Evolutionary conservation across 2,888 invertebrate genomes (phyloP).

Genomic region (Polydrusus pterygomalis): DNA sequence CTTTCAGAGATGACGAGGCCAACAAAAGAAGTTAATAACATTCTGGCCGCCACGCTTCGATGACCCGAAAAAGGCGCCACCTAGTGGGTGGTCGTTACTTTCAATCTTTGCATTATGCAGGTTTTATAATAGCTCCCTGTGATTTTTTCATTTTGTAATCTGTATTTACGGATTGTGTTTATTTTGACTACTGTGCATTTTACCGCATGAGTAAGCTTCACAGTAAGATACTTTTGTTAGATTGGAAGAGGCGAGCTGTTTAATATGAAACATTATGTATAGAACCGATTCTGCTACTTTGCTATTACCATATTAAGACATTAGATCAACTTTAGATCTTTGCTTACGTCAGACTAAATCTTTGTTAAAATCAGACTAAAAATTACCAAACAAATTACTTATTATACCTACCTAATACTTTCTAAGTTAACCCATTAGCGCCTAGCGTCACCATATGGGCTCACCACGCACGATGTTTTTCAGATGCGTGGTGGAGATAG

Average conservation of each 20-base stretch:
- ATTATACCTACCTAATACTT: no score
- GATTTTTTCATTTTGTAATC: conserved; percentile 28
- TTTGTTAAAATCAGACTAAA: no score
- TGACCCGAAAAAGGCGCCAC: conserved; percentile 54
- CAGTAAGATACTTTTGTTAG: conserved; percentile 47
- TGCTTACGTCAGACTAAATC: no score
- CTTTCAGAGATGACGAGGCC: conserved; percentile 61
- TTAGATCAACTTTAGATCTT: not conserved
- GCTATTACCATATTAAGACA: not conserved
- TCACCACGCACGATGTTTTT: no score
- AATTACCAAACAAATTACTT: no score
- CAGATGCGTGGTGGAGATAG: no score
- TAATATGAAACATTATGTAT: not conserved
- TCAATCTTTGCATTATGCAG: conserved; percentile 31
- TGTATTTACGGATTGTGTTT: conserved; percentile 43
- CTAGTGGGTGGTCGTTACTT: conserved; percentile 55
- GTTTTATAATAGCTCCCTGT: conserved; percentile 33
- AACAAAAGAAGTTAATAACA: conserved; percentile 66
- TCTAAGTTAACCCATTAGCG: no score
- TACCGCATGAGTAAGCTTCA: conserved; percentile 38
- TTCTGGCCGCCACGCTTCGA: conserved; percentile 56
- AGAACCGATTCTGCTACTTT: not conserved
- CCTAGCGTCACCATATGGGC: no score
- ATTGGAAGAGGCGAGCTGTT: conserved; percentile 6
- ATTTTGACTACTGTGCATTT: conserved; percentile 50